A percentile compares a stretch with the other conserved stretches of the same genome.
Conservation (phyloP, 2,888 invertebrate species). For the Allophyes oxyacanthae region DNA sequence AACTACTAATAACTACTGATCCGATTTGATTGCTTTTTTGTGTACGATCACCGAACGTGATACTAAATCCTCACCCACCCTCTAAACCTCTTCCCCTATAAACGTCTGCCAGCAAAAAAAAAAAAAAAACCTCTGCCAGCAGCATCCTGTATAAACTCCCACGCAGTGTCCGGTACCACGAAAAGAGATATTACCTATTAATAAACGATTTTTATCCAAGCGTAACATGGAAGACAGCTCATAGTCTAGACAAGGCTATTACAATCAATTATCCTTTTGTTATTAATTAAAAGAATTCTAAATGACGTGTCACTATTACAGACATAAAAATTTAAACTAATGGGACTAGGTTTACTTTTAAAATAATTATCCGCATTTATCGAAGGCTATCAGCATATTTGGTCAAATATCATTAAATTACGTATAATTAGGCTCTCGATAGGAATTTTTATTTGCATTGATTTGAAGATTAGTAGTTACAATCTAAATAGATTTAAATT, state of each 20-base stretch:
- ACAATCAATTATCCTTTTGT: constrained; percentile 15
- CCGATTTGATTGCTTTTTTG: too few relatives aligned
- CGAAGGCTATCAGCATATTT: constrained; percentile 35
- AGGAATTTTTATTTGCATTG: constrained; percentile 11
- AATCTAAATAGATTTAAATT: constrained; percentile 28
- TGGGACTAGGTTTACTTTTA: constrained; percentile 1
- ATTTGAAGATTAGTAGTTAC: constrained; percentile 1
- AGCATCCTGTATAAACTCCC: too few relatives aligned
- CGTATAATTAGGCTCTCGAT: constrained; percentile 22
- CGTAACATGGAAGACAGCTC: too few relatives aligned
- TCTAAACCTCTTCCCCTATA: too few relatives aligned
- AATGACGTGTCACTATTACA: background rate
- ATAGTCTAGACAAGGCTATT: background rate
- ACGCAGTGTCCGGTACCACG: too few relatives aligned
- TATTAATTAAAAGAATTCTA: background rate
- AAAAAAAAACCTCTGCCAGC: background rate
- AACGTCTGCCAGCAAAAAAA: too few relatives aligned
- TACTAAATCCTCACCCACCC: too few relatives aligned
- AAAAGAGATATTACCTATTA: too few relatives aligned
- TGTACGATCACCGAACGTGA: too few relatives aligned
- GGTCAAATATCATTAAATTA: constrained; percentile 32
- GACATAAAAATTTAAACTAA: constrained; percentile 1
- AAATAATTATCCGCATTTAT: constrained; percentile 9
- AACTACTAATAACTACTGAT: too few relatives aligned
- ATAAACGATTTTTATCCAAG: too few relatives aligned